phyloP scores from a whole-genome alignment of 2,797 vertebrate species.

The Enteromius fasciolatus region DNA sequence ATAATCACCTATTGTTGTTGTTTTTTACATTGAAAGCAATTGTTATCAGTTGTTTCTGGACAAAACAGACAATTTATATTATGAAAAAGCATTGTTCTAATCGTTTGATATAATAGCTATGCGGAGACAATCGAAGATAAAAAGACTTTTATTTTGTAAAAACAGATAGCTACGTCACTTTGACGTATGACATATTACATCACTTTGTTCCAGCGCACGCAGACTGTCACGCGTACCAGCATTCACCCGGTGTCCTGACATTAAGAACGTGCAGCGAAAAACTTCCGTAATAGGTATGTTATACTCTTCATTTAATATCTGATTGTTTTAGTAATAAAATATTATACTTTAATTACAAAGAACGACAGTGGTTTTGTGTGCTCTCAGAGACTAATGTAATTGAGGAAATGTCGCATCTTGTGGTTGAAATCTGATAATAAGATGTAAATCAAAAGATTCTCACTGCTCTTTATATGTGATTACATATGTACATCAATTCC shows the following conservation, averaged over 20 bases:
- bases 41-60: neutral
- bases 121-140: fast-evolving
- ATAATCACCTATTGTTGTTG: neutral
- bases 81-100: neutral
- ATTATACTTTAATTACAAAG: neutral
- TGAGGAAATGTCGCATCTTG: neutral
- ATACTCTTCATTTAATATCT: neutral
- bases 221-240: neutral
- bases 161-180: neutral
- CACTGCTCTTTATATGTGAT: neutral
- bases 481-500: fast-evolving
- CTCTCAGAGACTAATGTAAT: neutral
- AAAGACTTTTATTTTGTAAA: conserved; percentile 17
- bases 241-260: neutral
- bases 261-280: neutral
- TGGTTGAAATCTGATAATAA: neutral
- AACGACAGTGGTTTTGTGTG: neutral
- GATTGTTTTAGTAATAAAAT: neutral
- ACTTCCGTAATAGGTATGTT: neutral
- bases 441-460: neutral
- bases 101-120: neutral
- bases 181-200: conserved; percentile 6
- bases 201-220: neutral
- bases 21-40: neutral
- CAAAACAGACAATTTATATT: neutral